These are phyloP conservation scores for Oscarella lobularis DNA, from an alignment of 37 sponge, comb jelly and placozoan species.

Conservation along the genomic window DNA sequence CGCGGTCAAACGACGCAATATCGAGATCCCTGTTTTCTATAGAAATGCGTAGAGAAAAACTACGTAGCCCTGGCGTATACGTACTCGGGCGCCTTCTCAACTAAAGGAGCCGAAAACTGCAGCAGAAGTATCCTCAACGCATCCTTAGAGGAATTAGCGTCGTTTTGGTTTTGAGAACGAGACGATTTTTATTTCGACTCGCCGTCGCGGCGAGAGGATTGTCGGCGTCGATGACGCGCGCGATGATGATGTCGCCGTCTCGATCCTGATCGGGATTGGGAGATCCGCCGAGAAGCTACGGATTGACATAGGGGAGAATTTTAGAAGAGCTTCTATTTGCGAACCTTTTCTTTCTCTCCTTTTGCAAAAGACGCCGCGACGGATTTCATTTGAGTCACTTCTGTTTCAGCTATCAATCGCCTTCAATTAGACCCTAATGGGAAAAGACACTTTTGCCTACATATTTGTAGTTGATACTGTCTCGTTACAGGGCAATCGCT, in stretches of 20 bases:
- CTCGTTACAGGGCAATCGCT: background rate
- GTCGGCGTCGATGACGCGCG: slow-evolving; percentile 73
- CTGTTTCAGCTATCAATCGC: background rate
- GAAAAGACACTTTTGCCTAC: no score
- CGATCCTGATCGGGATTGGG: slow-evolving; percentile 74
- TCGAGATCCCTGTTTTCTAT: slow-evolving; percentile 75
- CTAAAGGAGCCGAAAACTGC: slow-evolving; percentile 82
- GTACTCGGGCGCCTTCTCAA: slow-evolving; percentile 83
- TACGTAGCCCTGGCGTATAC: slow-evolving; percentile 95
- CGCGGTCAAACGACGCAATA: slow-evolving; percentile 82
- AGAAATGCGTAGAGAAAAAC: no score
- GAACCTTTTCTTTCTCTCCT: no score
- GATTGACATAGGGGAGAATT: no score
- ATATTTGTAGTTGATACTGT: no score
- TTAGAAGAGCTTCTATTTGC: no score
- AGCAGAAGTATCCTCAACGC: slow-evolving; percentile 70
- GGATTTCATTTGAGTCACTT: background rate
- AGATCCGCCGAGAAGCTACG: slow-evolving; percentile 64
- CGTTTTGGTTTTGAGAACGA: no score
- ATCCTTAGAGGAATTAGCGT: slow-evolving; percentile 33
- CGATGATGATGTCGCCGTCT: slow-evolving; percentile 83
- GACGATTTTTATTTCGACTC: no score
- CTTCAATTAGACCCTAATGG: background rate
- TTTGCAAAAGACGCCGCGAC: no score
- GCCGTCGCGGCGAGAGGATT: slow-evolving; percentile 74